Conservation (phyloP, 2,113 vertebrate genomes). For the Narcine bancroftii region DNA sequence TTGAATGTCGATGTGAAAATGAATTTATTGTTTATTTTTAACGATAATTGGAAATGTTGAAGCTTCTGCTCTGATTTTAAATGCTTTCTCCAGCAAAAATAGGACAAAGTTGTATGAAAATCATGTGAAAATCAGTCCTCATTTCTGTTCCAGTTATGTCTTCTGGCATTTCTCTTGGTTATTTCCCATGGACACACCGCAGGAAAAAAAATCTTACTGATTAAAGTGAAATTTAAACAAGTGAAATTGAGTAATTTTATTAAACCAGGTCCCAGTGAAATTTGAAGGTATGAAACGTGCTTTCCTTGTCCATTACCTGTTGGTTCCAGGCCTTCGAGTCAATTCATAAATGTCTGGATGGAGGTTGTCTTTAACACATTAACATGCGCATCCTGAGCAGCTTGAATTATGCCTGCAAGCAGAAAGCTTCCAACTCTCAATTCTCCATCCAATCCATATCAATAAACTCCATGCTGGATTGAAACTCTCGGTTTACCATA, state of each 20-base stretch:
- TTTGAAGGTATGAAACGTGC: background rate
- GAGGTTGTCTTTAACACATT: too few species aligned
- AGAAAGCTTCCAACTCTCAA: background rate
- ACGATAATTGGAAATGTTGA: background rate
- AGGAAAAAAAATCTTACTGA: background rate
- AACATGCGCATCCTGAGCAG: background rate
- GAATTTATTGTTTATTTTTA: background rate
- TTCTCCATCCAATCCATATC: background rate
- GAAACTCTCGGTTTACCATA: too few species aligned
- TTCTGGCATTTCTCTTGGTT: background rate
- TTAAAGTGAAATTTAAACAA: background rate
- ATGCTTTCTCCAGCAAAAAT: background rate
- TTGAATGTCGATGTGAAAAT: background rate
- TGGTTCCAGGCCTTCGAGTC: background rate
- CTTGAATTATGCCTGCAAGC: background rate
- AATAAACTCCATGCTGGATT: background rate
- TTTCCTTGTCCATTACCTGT: background rate
- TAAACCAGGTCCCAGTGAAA: background rate
- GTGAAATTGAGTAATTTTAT: background rate
- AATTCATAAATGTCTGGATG: background rate
- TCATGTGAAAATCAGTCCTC: background rate
- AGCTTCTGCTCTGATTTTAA: background rate
- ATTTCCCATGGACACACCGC: background rate
- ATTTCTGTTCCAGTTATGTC: background rate
- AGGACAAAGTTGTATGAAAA: background rate